These are phyloP conservation scores for Resseliella maxima DNA, from an alignment of 2,888 invertebrate genomes.

Conservation along the genomic window DNA sequence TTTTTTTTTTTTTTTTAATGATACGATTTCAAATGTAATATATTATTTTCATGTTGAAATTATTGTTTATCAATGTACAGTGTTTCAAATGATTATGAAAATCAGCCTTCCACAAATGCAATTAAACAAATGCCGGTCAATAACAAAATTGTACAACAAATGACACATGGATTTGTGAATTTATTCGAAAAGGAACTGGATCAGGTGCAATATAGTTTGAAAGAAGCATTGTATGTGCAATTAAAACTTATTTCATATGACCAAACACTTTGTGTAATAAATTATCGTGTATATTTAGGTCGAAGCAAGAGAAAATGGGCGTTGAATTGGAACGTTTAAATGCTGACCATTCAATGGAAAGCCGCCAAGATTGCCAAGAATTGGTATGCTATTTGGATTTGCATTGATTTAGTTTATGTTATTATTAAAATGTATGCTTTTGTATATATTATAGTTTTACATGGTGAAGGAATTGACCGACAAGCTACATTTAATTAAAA, in stretches of 20 bases:
- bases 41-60: neutral
- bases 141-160: slow-evolving; percentile 5
- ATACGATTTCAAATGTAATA: neutral
- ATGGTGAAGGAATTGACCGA: neutral
- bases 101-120: neutral
- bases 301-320: slow-evolving; percentile 27
- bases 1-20: no score
- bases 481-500: slow-evolving; percentile 28
- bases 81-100: neutral
- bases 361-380: slow-evolving; percentile 35
- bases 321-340: slow-evolving; percentile 20
- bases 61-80: no score
- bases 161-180: slow-evolving; percentile 14
- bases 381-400: neutral
- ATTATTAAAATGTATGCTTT: neutral
- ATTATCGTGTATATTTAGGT: neutral
- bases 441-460: neutral
- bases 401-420: neutral
- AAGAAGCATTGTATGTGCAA: neutral
- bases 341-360: neutral
- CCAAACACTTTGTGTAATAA: neutral
- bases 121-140: neutral
- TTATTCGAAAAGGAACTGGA: slow-evolving; percentile 38
- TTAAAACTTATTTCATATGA: neutral
- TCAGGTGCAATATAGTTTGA: slow-evolving; percentile 4